Evolutionary conservation across 2,797 vertebrate genomes (phyloP), one percentile per base, ranked within the genome.

Genomic region (Pangasius sanitwongsei): DNA sequence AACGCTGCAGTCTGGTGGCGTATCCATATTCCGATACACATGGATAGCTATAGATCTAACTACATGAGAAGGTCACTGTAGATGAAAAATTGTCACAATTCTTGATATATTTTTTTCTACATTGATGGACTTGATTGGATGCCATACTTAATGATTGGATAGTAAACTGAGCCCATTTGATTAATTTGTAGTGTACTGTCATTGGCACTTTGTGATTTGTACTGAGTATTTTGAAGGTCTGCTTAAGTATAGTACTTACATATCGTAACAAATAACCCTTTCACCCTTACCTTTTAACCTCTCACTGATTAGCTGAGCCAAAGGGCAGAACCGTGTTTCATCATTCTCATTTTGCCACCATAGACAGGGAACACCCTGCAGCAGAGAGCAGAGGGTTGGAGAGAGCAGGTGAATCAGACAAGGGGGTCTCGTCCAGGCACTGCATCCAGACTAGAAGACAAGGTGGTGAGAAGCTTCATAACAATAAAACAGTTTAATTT

Each of bases 301-400:
- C 9, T 86, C 44, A 18, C 12, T 41, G 9, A 23, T 72, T 59
- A 65, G 25, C 31, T 69, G 59, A 67, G 23, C n/a, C 28, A 87
- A 55, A 63, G 15, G 9, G 20, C n/a, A 69, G 31, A n/a, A 23
- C 28, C 0, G 1, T 67, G 41, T 48, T 41, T 28, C 44, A 1
- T 75, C 31, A 65, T 48, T 69, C 25, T 65, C 4, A 41, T 15
- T 48, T 50, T 86, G 50, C n/a, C 37, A 25, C 55, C 25, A 86
- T 23, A 92, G 96, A 94, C 90, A 11, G 95, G 93, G 11, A 92
- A 75, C 8, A 20, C 87, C 53, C 93, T 96, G 34, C 94, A 95
- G 93, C 94, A 94, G 91, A 94, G 25, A 87, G 91, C 93, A 0
- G 92, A 95, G 1, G 48, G 31, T 28, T 96, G 96, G 96, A 91